Evolutionary conservation across 2,113 vertebrate genomes (phyloP), one percentile per base, ranked within the genome.

Genomic region (Melanocharis versteri): DNA sequence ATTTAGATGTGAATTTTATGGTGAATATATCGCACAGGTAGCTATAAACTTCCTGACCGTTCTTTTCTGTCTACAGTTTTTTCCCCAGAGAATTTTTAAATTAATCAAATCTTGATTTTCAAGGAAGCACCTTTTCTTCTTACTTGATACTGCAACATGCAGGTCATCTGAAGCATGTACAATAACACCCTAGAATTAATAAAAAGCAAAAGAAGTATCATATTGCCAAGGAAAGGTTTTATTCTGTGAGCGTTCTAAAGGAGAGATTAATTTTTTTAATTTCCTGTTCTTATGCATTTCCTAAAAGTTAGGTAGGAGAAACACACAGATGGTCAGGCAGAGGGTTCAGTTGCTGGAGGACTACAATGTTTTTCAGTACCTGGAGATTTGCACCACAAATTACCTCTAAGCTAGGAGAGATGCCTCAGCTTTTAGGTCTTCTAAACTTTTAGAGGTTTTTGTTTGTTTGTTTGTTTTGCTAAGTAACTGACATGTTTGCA

Each of bases 1-100:
- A 87, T 90, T 87, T 75, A 60, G 57, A 83, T 76, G 79, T 73
- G 58, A 88, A 22, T 92, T 96, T 89, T 64, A 31, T 90, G 48
- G 51, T 70, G 72, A 94, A 47, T 62, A 39, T 75, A 64, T 92
- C 79, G 61, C 76, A 75, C 44, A 13, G 2, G 16, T 73, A 70
- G 69, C 61, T 68, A 73, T 83, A 78, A 93, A 90, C 64, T 86
- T 94, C 62, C 44, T 83, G 68, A 15, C 72, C 39, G 60, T 71
- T 60, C 54, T 83, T 61, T 86, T 86, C 69, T 93, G 40, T 81
- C 88, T 68, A 40, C 44, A 51, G 48, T 18, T 71, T 92, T 77
- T 30, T 51, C 58, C 53, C 54, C 16, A 40, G 69, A 94, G 83
- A 89, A 83, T 86, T 93, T 93, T 73, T 57, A 89, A 83, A 90